phyloP scores from a whole-genome alignment of 2,797 vertebrate genomes.

The Buceros bicornis region DNA sequence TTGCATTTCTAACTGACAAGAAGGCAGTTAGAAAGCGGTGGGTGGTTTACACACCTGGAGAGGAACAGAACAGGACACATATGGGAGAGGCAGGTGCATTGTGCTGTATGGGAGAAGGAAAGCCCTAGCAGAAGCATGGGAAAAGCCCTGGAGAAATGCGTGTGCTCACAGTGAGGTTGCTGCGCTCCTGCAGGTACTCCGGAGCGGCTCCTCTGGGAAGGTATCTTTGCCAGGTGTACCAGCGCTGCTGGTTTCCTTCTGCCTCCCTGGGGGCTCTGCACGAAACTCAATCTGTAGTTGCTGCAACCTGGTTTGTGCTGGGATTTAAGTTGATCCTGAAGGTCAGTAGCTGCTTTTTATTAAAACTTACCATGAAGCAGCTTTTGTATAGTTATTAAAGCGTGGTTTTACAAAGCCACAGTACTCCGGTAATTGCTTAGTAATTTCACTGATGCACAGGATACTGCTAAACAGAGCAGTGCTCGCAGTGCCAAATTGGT shows the following conservation, averaged over 20 bases:
- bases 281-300: background rate
- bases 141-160: background rate
- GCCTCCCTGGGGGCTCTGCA: background rate
- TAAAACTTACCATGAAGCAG: background rate
- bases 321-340: background rate
- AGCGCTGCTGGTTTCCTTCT: background rate
- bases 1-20: background rate
- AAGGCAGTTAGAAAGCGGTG: background rate
- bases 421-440: background rate
- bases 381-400: background rate
- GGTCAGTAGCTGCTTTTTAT: background rate
- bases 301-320: background rate
- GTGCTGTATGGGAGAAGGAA: background rate
- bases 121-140: background rate
- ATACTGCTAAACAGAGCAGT: background rate
- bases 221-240: background rate
- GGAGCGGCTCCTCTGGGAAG: background rate
- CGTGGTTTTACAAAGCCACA: background rate
- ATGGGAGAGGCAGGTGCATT: background rate
- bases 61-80: background rate
- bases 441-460: background rate
- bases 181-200: slow-evolving; percentile 4
- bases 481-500: fast-evolving
- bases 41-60: background rate
- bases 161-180: background rate